Percentiles rank a stretch among this genome's conserved stretches.
Evolutionary conservation across 2,113 vertebrate species (phyloP).

Genomic region (Sinosuthora webbiana): DNA sequence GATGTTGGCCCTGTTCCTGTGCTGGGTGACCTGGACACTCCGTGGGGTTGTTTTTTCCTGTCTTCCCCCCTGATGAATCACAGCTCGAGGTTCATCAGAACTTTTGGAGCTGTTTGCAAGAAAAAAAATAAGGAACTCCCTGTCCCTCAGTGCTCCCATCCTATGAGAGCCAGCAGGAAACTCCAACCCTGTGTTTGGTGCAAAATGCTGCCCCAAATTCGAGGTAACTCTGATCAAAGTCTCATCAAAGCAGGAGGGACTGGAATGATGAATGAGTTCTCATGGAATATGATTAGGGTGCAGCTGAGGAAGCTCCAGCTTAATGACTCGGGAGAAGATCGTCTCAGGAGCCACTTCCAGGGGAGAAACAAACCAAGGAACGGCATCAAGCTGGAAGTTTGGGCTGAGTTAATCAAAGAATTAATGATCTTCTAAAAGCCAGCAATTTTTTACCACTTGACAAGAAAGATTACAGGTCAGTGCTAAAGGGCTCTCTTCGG

Average conservation of each 20-base stretch:
- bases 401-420: slow-evolving; percentile 33
- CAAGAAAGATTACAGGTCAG: background rate
- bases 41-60: background rate
- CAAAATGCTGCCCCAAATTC: background rate
- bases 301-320: background rate
- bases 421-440: background rate
- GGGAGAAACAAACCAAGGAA: background rate
- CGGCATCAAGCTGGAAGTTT: background rate
- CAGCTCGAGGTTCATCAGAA: background rate
- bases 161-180: background rate
- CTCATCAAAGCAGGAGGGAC: background rate
- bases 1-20: background rate
- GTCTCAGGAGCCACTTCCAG: background rate
- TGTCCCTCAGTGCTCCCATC: background rate
- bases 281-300: background rate
- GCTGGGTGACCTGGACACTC: background rate
- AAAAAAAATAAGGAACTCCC: background rate
- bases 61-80: background rate
- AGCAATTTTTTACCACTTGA: slow-evolving; percentile 4
- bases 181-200: background rate
- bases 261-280: slow-evolving; percentile 5
- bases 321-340: background rate
- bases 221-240: background rate
- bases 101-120: background rate
- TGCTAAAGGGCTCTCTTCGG: background rate